A percentile compares a stretch with the other conserved stretches of the same genome.
Evolutionary conservation across 2,888 invertebrate genomes (phyloP).

Genomic region (Rhyacophila evoluta): DNA sequence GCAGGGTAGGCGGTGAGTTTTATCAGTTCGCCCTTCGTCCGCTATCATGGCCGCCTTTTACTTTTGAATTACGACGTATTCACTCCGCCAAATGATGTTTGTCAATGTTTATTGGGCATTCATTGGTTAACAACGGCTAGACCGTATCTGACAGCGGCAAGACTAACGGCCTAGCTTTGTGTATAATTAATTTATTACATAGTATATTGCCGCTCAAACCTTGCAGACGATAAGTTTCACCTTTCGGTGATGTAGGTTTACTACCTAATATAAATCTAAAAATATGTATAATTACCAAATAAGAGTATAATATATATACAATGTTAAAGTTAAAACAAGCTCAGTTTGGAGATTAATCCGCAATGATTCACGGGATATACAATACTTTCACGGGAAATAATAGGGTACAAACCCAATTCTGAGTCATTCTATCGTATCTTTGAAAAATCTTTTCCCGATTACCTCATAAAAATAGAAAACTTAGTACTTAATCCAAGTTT

Average conservation of each 20-base stretch:
- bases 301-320: too few species aligned
- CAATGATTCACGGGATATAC: too few species aligned
- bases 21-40: constrained; percentile 33
- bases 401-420: too few species aligned
- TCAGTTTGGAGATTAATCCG: too few species aligned
- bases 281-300: too few species aligned
- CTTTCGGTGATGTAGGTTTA: neutral
- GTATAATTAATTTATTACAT: neutral
- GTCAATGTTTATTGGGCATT: constrained; percentile 27
- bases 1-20: neutral
- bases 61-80: constrained; percentile 40
- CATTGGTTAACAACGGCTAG: constrained; percentile 30
- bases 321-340: too few species aligned
- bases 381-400: too few species aligned
- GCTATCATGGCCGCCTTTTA: constrained; percentile 35
- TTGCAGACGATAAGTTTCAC: neutral
- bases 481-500: too few species aligned
- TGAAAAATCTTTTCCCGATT: too few species aligned
- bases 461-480: too few species aligned
- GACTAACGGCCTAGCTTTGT: neutral
- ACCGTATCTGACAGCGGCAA: constrained; percentile 19
- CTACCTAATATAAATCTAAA: too few species aligned
- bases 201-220: neutral
- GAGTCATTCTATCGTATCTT: too few species aligned
- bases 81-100: constrained; percentile 25